A percentile compares a stretch with the other conserved stretches of the same genome.
These are phyloP conservation scores for Cataglyphis hispanica DNA, from an alignment of 1,140 invertebrate species.

Conservation along the genomic window DNA sequence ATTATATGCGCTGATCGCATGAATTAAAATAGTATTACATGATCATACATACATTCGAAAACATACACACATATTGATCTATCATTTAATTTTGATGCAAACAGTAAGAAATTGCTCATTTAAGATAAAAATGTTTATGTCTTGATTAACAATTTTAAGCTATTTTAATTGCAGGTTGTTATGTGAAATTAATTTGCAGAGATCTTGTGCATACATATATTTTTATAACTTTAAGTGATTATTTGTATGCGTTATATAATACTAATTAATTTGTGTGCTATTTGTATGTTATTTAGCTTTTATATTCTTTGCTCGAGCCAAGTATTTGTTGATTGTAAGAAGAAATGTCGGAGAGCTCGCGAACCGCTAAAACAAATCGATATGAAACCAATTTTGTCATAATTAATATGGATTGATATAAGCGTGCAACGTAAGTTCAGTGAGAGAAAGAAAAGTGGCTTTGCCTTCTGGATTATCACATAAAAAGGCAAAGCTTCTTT, in stretches of 20 bases:
- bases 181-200: conserved; percentile 10
- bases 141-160: conserved; percentile 29
- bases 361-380: neutral
- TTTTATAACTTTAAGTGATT: conserved; percentile 50
- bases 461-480: neutral
- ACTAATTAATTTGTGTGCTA: conserved; percentile 19
- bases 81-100: conserved; percentile 20
- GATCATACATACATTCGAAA: neutral
- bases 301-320: conserved; percentile 43
- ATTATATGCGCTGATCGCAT: conserved; percentile 52
- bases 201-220: conserved; percentile 29
- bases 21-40: conserved; percentile 56
- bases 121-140: conserved; percentile 13
- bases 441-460: neutral
- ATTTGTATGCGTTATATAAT: conserved; percentile 22
- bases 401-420: conserved; percentile 23
- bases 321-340: conserved; percentile 37
- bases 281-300: conserved; percentile 21
- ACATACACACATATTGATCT: conserved; percentile 21
- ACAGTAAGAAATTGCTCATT: conserved; percentile 30
- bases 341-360: neutral
- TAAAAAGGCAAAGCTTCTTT: conserved; percentile 5
- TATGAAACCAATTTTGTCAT: neutral
- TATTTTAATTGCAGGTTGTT: conserved; percentile 30
- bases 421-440: neutral